A percentile compares a stretch with the other conserved stretches of the same genome.
Evolutionary conservation across 2,888 invertebrate genomes (phyloP).

Genomic region (Cryptus armator): DNA sequence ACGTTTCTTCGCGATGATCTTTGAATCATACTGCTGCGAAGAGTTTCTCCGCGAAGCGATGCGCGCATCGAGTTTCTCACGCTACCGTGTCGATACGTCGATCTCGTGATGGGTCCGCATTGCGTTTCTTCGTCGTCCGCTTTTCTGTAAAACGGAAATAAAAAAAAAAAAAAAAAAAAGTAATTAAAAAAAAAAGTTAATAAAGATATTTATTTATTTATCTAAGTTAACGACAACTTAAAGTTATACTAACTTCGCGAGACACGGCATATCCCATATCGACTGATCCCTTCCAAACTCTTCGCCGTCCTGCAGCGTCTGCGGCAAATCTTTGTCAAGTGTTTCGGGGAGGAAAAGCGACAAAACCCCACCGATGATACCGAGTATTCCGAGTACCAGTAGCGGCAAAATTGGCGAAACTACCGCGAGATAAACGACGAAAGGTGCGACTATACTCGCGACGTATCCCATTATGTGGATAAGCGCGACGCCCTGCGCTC

Average conservation of each 20-base stretch:
- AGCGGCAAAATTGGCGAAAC: constrained; percentile 91
- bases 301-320: constrained; percentile 94
- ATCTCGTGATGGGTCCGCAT: constrained; percentile 78
- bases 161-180: not conserved
- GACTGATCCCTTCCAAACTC: constrained; percentile 93
- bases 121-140: constrained; percentile 81
- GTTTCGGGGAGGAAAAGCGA: constrained; percentile 94
- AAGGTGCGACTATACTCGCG: constrained; percentile 93
- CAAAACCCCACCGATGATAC: constrained; percentile 91
- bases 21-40: constrained; percentile 87
- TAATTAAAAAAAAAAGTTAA: too few relatives aligned
- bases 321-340: constrained; percentile 93
- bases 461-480: constrained; percentile 96
- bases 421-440: constrained; percentile 93
- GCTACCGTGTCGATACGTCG: constrained; percentile 80
- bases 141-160: constrained; percentile 75
- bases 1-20: constrained; percentile 85
- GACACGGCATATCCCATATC: constrained; percentile 93
- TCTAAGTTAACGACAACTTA: not conserved
- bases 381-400: constrained; percentile 91
- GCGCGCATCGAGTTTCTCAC: constrained; percentile 87
- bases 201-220: too few relatives aligned
- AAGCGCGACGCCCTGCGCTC: constrained; percentile 94
- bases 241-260: constrained; percentile 87
- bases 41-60: constrained; percentile 88